Base-by-base conservation (phyloP, 2,888 invertebrate genomes). In the Erebia palarica region DNA sequence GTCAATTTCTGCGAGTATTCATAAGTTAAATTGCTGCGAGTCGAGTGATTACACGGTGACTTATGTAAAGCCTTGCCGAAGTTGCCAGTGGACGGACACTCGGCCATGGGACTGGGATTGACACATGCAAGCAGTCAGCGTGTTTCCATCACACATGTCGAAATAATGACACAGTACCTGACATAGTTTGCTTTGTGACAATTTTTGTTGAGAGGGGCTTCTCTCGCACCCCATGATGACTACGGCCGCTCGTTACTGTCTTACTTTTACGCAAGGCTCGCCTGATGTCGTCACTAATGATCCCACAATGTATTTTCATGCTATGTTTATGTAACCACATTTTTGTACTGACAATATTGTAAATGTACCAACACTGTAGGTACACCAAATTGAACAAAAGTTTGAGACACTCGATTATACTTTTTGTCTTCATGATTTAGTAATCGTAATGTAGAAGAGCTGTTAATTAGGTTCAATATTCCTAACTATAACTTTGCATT, bases 181-280 rank as follows among this genome's bases (percentile, higher is more conserved):
- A 89, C 89, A 91, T 82, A 89, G 81, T 89, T 91, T 88, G 86
- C 83, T 84, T 84, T 85, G 87, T 90, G 88, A 87, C 91, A 91
- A 89, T 90, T 89, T 89, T 87, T 83, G 84, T 83, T 78, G 78
- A 78, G 78, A 90, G 89, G 89, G 92, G 87, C 88, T 88, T 86
- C 87, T 90, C 87, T 87, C 82, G 79, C 83, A 80, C 82, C 84
- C 86, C 83, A 83, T 88, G 87, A 89, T 90, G 92, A 90, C 82
- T 85, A 84, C 86, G 85, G 84, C 84, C 85, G 88, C 92, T 93
- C 90, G 92, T 93, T 93, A 92, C 88, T 87, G 90, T 89, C 88
- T 86, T 86, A 82, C 84, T 86, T 88, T 88, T 57, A 87, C 83
- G 84, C 80, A 79, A 80, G 79, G 77, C 78, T 79, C 81, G 77